phyloP scores from a whole-genome alignment of 2,888 invertebrate genomes.

The Diadegma fenestrale region DNA sequence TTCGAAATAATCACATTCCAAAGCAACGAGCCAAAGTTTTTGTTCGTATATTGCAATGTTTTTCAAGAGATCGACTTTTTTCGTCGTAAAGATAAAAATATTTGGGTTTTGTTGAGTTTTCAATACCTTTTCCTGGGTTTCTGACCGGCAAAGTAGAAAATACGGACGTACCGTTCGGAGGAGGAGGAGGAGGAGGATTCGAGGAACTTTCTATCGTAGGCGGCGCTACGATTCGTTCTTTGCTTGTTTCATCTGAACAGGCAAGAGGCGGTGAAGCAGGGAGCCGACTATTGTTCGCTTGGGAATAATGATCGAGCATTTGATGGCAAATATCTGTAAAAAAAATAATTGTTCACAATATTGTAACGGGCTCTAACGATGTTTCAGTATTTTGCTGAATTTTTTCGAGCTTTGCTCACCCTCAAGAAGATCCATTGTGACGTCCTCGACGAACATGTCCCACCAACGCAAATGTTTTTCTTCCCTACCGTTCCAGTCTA shows the following conservation, averaged over 20 bases:
- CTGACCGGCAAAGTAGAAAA: constrained; percentile 4
- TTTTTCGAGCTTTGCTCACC: constrained; percentile 83
- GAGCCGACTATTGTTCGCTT: constrained; percentile 87
- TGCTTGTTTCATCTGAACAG: constrained; percentile 82
- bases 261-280: constrained; percentile 90
- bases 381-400: background rate
- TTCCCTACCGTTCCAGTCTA: constrained; percentile 94
- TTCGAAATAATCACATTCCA: background rate
- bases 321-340: constrained; percentile 96
- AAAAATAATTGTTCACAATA: constrained; percentile 86
- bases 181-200: constrained; percentile 65
- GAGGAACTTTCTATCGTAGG: constrained; percentile 78
- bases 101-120: background rate
- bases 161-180: constrained; percentile 77
- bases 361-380: background rate
- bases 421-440: constrained; percentile 97
- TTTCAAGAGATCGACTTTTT: background rate
- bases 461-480: constrained; percentile 96
- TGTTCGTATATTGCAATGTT: background rate
- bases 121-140: background rate
- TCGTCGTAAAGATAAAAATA: background rate
- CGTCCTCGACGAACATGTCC: constrained; percentile 98
- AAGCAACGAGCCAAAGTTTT: background rate
- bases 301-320: constrained; percentile 95
- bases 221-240: constrained; percentile 77